Evolutionary conservation across 2,797 vertebrate species (phyloP), one percentile per base, ranked within the genome.

Genomic region (Cercopithecus diana): DNA sequence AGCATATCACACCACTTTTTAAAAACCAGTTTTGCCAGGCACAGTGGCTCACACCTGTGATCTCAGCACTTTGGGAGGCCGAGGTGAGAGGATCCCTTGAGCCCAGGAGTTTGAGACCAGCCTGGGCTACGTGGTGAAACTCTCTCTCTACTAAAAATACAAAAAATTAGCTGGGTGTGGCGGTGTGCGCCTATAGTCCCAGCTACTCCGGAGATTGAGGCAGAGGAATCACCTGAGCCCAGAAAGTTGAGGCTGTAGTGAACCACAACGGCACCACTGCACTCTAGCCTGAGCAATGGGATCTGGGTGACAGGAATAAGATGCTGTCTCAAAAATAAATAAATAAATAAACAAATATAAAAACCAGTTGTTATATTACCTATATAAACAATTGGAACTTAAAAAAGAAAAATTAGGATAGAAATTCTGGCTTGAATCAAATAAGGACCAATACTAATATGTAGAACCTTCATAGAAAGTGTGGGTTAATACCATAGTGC

Each of bases 391-490:
- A 84, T 61, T 84, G 75, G 90, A 92, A 89, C 50, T 50, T 52
- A 30, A 28, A 10, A n/a, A 84, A 82, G 50, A 24, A 55, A 58
- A 36, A 67, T 48, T 82, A 92, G 85, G 45, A 83, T 13, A 91
- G 43, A 94, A 90, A 58, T 73, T 70, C 45, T 67, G 52, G 39
- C 73, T 95, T 41, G 72, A 77, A 86, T 86, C 67, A 86, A 52
- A 82, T 89, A 85, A 70, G 79, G 28, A 87, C 6, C 67, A 89
- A 64, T 43, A 85, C 28, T 64, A 50, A 55, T 20, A 39, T 61
- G 48, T 4, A 89, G 57, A 91, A 58, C 92, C 80, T 88, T 95
- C 57, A 75, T 79, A 90, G 58, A 83, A 89, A 87, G 50, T 83
- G 26, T 92, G 5, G 8, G 28, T 64, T 88, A 80, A 52, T 61